Evolutionary conservation across 2,797 vertebrate genomes (phyloP).

Genomic region (Spinus olivaceus): DNA sequence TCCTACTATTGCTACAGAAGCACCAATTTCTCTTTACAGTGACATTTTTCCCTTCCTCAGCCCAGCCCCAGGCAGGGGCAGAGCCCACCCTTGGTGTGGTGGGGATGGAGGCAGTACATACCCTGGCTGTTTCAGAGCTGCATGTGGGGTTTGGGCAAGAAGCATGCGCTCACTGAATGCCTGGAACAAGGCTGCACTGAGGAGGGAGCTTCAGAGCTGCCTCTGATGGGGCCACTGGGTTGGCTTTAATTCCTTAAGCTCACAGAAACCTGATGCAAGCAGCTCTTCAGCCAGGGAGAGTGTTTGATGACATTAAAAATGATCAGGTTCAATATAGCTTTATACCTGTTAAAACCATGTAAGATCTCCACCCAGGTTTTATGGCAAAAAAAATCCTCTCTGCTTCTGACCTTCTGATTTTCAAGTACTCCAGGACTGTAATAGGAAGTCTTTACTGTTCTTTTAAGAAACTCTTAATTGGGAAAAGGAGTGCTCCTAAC

Average conservation of each 20-base stretch:
- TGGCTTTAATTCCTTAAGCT: not conserved
- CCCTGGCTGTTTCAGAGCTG: not conserved
- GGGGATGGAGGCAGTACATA: accelerated
- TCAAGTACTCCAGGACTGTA: not conserved
- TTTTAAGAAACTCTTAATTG: not conserved
- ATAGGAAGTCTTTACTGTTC: not conserved
- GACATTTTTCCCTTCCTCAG: not conserved
- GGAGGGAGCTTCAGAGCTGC: not conserved
- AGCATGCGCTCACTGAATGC: not conserved
- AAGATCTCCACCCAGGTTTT: not conserved
- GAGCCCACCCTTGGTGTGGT: accelerated
- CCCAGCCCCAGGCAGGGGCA: not conserved
- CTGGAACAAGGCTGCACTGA: not conserved
- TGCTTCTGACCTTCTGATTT: not conserved
- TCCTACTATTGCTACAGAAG: not conserved
- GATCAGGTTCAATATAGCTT: not conserved
- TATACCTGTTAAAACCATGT: not conserved
- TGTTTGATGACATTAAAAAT: not conserved
- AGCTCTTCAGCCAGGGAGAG: not conserved
- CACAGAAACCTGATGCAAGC: not conserved
- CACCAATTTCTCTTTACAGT: not conserved
- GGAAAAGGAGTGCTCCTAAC: not conserved
- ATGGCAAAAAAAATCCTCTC: not conserved
- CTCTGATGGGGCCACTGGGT: not conserved
- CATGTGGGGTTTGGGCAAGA: not conserved